phyloP scores from a whole-genome alignment of 2,888 invertebrate genomes.

The Siphonodentalium dalli region DNA sequence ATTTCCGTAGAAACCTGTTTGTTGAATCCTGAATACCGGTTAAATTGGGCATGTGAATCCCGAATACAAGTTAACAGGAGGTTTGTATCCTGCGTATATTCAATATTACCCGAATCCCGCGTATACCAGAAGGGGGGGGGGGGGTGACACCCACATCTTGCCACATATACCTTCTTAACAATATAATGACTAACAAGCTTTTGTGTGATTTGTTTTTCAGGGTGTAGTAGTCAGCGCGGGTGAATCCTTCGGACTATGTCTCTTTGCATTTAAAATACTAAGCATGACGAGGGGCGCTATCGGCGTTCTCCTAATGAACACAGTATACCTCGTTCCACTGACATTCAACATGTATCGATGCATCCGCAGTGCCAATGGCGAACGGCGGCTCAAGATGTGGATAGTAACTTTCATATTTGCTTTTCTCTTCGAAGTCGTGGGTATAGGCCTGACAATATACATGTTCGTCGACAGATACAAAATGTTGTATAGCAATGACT shows the following conservation, averaged over 20 bases:
- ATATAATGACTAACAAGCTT: too few relatives aligned
- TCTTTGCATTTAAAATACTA: constrained; percentile 42
- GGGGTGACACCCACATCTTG: too few relatives aligned
- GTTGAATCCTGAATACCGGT: too few relatives aligned
- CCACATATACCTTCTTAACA: too few relatives aligned
- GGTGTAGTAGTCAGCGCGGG: constrained; percentile 32
- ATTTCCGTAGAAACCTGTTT: too few relatives aligned
- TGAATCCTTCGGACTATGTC: constrained; percentile 44
- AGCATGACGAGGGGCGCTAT: constrained; percentile 17
- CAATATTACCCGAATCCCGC: too few relatives aligned
- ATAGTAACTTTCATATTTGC: constrained; percentile 20
- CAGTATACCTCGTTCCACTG: constrained; percentile 37
- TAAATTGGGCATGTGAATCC: too few relatives aligned
- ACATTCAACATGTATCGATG: constrained; percentile 5
- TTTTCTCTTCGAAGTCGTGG: constrained; percentile 22
- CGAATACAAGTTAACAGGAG: too few relatives aligned
- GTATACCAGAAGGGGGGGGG: too few relatives aligned
- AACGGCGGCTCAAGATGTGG: background rate
- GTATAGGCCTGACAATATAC: constrained; percentile 17
- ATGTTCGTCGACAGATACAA: constrained; percentile 2
- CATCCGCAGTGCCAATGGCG: background rate
- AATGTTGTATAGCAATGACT: background rate
- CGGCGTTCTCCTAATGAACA: constrained; percentile 35
- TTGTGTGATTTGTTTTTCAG: constrained; percentile 33
- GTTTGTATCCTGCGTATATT: too few relatives aligned